Percentiles rank a stretch among this genome's conserved stretches.
Evolutionary conservation across 2,888 invertebrate genomes (phyloP).

Genomic region (Cantharis rufa): DNA sequence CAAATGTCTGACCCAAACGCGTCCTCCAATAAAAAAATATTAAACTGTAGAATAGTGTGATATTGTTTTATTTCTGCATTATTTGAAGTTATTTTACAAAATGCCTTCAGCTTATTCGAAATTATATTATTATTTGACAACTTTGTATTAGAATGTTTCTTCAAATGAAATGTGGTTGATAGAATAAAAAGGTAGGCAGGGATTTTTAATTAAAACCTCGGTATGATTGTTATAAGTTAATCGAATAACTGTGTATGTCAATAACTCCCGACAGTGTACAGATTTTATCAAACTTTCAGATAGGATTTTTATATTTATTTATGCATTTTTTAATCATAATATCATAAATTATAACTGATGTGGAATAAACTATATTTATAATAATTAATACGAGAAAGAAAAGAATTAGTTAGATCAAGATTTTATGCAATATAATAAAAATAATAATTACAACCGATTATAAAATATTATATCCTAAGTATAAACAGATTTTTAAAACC

Average conservation of each 20-base stretch:
- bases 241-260: background rate
- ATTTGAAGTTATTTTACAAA: too few relatives aligned
- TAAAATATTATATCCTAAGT: background rate
- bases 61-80: too few relatives aligned
- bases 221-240: background rate
- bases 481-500: background rate
- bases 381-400: background rate
- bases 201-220: background rate
- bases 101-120: too few relatives aligned
- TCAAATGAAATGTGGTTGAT: too few relatives aligned
- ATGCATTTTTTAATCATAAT: too few relatives aligned
- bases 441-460: background rate
- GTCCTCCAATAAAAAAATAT: too few relatives aligned
- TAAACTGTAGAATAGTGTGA: too few relatives aligned
- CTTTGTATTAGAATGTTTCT: too few relatives aligned
- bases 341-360: background rate
- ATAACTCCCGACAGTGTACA: background rate
- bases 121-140: too few relatives aligned
- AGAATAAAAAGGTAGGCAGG: background rate
- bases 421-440: background rate
- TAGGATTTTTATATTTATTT: background rate
- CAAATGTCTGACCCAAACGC: too few relatives aligned
- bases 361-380: too few relatives aligned
- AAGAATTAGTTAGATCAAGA: background rate
- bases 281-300: background rate